A percentile compares a stretch with the other conserved stretches of the same genome.
These are phyloP conservation scores for Malthinus flaveolus DNA, from an alignment of 2,888 invertebrate species.

Conservation along the genomic window DNA sequence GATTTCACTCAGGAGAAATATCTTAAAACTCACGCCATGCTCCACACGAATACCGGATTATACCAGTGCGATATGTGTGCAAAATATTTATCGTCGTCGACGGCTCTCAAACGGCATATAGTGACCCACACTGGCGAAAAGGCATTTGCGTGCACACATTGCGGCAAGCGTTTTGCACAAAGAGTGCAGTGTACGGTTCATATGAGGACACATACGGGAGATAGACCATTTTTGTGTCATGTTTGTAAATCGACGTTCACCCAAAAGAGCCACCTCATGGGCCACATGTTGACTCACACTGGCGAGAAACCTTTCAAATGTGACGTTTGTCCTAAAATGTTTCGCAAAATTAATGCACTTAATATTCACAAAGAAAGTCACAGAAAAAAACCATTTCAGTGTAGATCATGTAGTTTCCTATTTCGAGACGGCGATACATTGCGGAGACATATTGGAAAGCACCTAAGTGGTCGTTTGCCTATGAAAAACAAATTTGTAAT, in stretches of 20 bases:
- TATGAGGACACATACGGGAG: constrained; percentile 43
- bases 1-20: not conserved
- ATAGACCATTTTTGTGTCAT: constrained; percentile 25
- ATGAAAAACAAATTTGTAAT: not conserved
- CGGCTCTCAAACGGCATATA: constrained; percentile 40
- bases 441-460: constrained; percentile 3
- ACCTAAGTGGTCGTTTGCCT: not conserved
- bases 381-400: constrained; percentile 12
- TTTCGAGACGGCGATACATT: not conserved
- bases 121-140: constrained; percentile 40
- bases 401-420: constrained; percentile 5
- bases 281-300: constrained; percentile 36
- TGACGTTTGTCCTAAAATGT: constrained; percentile 37
- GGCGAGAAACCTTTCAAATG: constrained; percentile 43
- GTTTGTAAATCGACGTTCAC: constrained; percentile 24
- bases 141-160: constrained; percentile 40
- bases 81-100: constrained; percentile 37
- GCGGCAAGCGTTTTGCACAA: constrained; percentile 40
- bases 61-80: constrained; percentile 43
- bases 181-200: constrained; percentile 42
- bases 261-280: constrained; percentile 15
- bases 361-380: constrained; percentile 7
- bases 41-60: not conserved
- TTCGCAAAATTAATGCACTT: constrained; percentile 2
- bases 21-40: not conserved